These are phyloP conservation scores for Poeciliopsis prolifica DNA, from an alignment of 2,113 vertebrate genomes.

Conservation along the genomic window DNA sequence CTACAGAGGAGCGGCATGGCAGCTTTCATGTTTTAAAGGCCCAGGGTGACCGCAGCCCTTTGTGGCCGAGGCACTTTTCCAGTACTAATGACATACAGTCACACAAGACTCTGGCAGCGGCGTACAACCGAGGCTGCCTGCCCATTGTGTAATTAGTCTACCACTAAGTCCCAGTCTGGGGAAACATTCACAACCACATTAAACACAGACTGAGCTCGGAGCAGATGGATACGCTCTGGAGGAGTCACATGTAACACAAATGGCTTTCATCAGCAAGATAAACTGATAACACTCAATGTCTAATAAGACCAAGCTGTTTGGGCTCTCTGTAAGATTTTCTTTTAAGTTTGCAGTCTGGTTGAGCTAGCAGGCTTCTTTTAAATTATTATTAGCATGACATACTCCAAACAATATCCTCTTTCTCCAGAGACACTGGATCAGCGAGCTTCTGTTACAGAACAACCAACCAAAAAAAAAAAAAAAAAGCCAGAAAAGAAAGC, in stretches of 20 bases:
- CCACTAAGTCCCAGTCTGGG: constrained; percentile 78
- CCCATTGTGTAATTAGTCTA: constrained; percentile 78
- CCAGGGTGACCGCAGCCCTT: constrained; percentile 74
- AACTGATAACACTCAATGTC: constrained; percentile 66
- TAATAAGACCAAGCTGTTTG: constrained; percentile 20
- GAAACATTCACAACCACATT: constrained; percentile 80
- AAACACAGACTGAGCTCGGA: constrained; percentile 68
- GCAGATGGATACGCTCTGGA: constrained; percentile 69
- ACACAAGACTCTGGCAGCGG: constrained; percentile 69
- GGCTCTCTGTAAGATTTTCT: constrained; percentile 26
- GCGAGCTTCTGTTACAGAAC: constrained; percentile 17
- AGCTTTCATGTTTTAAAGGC: constrained; percentile 81
- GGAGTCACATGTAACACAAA: constrained; percentile 60
- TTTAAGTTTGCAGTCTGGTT: constrained; percentile 23
- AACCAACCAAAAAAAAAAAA: constrained; percentile 1
- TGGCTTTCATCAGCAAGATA: constrained; percentile 60
- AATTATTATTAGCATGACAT: constrained; percentile 16
- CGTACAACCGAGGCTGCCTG: constrained; percentile 61
- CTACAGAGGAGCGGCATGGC: constrained; percentile 70
- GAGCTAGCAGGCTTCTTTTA: constrained; percentile 29
- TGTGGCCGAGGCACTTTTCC: constrained; percentile 79
- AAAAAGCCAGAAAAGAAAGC: not conserved
- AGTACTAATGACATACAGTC: constrained; percentile 82
- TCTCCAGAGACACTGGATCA: constrained; percentile 12
- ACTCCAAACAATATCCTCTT: constrained; percentile 17